A percentile compares a stretch with the other conserved stretches of the same genome.
phyloP scores from a whole-genome alignment of 2,888 invertebrate genomes.

The Crossocerus cetratus region DNA sequence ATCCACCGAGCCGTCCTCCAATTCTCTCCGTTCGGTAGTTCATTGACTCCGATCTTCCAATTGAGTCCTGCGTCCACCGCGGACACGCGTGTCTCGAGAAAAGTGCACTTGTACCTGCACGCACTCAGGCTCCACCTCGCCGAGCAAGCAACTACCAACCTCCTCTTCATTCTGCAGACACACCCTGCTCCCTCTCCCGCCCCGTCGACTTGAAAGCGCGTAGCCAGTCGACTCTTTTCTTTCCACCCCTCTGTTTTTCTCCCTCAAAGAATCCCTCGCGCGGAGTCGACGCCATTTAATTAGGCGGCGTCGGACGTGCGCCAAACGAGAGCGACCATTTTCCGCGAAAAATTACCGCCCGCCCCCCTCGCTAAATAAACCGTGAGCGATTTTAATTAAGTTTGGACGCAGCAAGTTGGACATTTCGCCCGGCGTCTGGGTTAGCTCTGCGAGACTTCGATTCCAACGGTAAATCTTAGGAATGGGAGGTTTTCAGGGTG shows the following conservation, averaged over 20 bases:
- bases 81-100: not conserved
- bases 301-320: conserved; percentile 34
- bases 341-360: conserved; percentile 26
- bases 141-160: too few relatives aligned
- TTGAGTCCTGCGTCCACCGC: not conserved
- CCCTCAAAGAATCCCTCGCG: conserved; percentile 5
- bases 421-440: too few relatives aligned
- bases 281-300: conserved; percentile 36
- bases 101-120: not conserved
- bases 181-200: too few relatives aligned
- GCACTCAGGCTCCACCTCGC: not conserved
- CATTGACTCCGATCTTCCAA: not conserved
- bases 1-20: not conserved
- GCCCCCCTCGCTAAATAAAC: not conserved
- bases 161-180: not conserved
- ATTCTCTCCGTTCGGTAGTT: not conserved
- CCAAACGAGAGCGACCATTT: conserved; percentile 33
- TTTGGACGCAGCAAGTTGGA: too few relatives aligned
- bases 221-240: not conserved
- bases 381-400: conserved; percentile 3
- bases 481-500: too few relatives aligned
- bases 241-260: too few relatives aligned
- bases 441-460: too few relatives aligned
- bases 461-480: too few relatives aligned
- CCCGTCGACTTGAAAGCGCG: not conserved